Evolutionary conservation across 2,888 invertebrate species (phyloP).

Genomic region (Eupeodes latifasciatus): DNA sequence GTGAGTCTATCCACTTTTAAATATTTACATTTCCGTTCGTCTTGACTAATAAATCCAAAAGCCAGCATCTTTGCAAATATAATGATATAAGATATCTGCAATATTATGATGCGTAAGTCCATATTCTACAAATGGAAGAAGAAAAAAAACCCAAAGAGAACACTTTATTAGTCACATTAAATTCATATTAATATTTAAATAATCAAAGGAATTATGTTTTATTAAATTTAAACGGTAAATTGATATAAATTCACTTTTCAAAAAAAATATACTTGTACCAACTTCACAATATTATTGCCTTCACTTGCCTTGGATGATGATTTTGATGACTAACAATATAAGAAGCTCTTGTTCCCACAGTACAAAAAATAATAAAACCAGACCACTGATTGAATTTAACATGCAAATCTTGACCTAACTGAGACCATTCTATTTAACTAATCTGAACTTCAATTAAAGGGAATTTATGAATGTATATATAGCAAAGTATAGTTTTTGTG

Average conservation of each 20-base stretch:
- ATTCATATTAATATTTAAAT: constrained; percentile 15
- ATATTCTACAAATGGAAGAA: constrained; percentile 74
- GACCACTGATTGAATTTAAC: constrained; percentile 59
- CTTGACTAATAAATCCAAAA: constrained; percentile 79
- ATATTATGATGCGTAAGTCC: constrained; percentile 77
- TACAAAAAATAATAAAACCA: background rate
- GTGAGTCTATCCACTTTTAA: constrained; percentile 80
- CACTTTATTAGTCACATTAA: background rate
- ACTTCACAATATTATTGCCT: background rate
- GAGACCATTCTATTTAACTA: constrained; percentile 49
- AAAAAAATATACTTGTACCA: no score
- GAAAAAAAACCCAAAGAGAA: background rate
- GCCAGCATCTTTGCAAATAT: constrained; percentile 79
- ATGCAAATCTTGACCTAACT: constrained; percentile 73
- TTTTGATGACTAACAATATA: constrained; percentile 9
- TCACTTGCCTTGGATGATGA: background rate
- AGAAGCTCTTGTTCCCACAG: constrained; percentile 44
- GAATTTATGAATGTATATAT: constrained; percentile 17
- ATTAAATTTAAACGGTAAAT: constrained; percentile 62
- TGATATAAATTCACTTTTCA: constrained; percentile 18
- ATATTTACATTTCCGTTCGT: constrained; percentile 81
- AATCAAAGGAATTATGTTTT: background rate
- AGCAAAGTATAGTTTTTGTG: background rate
- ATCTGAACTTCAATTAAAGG: constrained; percentile 68
- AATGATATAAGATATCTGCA: constrained; percentile 79